Evolutionary conservation across 2,113 vertebrate species (phyloP).

Genomic region (Lepisosteus oculatus): DNA sequence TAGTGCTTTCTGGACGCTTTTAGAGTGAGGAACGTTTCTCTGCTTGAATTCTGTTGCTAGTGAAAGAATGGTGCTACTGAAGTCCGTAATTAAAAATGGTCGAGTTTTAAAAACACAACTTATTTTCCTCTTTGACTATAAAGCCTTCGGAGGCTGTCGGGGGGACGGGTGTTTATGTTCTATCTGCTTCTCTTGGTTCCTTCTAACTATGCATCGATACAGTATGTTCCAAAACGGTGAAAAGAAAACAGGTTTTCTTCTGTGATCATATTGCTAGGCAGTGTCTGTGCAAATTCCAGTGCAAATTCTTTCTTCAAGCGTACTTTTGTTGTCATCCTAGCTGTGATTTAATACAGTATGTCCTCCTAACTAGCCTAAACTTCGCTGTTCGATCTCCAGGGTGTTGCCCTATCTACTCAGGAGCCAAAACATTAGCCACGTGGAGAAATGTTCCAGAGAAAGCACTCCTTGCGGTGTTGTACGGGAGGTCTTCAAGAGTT

Average conservation of each 20-base stretch:
- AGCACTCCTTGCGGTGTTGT: no score
- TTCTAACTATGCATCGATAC: background rate
- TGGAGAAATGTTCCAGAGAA: slow-evolving; percentile 5
- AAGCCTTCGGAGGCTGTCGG: background rate
- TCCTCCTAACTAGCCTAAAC: no score
- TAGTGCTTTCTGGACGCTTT: slow-evolving; percentile 5
- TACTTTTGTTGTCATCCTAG: no score
- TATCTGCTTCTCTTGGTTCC: background rate
- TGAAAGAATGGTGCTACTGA: slow-evolving; percentile 15
- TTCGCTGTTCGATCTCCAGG: slow-evolving; percentile 2
- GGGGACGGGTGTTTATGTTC: background rate
- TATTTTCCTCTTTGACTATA: no score
- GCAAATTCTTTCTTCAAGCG: no score
- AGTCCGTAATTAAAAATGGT: slow-evolving; percentile 35
- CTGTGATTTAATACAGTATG: no score
- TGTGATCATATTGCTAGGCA: no score
- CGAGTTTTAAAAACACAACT: slow-evolving; percentile 2
- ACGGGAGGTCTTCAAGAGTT: no score
- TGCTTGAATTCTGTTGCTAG: background rate
- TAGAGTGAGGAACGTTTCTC: background rate
- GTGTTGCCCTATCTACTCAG: slow-evolving; percentile 13
- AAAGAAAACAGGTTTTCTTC: no score
- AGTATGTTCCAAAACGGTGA: no score
- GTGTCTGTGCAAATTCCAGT: no score
- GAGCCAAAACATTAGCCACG: slow-evolving; percentile 31